Evolutionary conservation across 2,797 vertebrate species (phyloP).

Genomic region (Leptoclinus maculatus): DNA sequence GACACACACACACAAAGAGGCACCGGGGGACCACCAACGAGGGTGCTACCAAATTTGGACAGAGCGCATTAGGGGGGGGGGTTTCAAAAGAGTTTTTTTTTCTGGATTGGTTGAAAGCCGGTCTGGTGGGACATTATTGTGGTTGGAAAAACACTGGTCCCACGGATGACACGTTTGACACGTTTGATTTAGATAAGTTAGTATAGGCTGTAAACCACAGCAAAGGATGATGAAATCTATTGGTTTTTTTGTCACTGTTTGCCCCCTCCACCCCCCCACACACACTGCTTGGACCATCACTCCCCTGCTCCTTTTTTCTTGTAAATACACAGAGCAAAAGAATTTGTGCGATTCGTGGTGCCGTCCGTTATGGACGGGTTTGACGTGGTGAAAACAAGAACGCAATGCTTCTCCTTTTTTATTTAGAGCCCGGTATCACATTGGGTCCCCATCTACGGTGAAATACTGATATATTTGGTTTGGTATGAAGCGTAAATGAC

Average conservation of each 20-base stretch:
- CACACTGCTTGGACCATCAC: slow-evolving; percentile 22
- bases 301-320: slow-evolving; percentile 40
- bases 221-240: slow-evolving; percentile 68
- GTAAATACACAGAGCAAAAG: slow-evolving; percentile 53
- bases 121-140: slow-evolving; percentile 75
- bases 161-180: slow-evolving; percentile 72
- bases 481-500: slow-evolving; percentile 48
- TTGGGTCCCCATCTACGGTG: slow-evolving; percentile 20
- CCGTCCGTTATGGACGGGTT: slow-evolving; percentile 37
- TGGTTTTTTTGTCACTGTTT: slow-evolving; percentile 20
- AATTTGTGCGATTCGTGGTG: slow-evolving; percentile 57
- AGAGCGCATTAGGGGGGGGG: slow-evolving; percentile 56
- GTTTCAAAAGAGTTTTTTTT: slow-evolving; percentile 67
- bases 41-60: slow-evolving; percentile 81
- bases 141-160: slow-evolving; percentile 72
- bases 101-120: slow-evolving; percentile 73
- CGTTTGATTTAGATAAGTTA: slow-evolving; percentile 72
- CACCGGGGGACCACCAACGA: slow-evolving; percentile 76
- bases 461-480: slow-evolving; percentile 40
- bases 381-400: slow-evolving; percentile 51
- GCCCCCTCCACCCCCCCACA: background rate
- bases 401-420: slow-evolving; percentile 54
- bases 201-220: slow-evolving; percentile 61
- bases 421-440: slow-evolving; percentile 19
- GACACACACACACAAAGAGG: slow-evolving; percentile 62